Conservation (phyloP, 2,113 vertebrate genomes). For the Emydocephalus ijimae region DNA sequence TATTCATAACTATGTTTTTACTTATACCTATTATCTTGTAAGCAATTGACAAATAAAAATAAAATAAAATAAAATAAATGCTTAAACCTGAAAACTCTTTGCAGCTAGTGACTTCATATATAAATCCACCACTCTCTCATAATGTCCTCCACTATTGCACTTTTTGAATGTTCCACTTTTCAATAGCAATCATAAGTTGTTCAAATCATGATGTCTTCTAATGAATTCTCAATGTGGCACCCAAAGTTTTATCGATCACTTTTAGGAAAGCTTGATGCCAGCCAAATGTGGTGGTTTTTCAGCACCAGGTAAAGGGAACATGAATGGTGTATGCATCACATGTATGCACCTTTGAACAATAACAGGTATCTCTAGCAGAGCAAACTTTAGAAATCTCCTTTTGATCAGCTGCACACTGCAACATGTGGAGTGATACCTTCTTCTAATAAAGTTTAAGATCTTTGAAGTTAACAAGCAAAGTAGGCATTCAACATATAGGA, state of each 20-base stretch:
- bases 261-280: neutral
- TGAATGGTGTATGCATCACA: neutral
- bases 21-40: no score
- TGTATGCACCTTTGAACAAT: neutral
- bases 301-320: neutral
- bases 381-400: neutral
- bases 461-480: neutral
- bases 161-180: neutral
- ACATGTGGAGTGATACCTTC: neutral
- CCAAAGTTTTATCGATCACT: neutral
- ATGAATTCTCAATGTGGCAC: neutral
- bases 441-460: neutral
- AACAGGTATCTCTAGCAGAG: neutral
- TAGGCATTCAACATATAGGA: neutral
- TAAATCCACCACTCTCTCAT: neutral
- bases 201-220: neutral
- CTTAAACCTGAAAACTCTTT: neutral
- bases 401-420: neutral
- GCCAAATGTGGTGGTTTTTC: neutral
- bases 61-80: neutral
- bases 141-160: neutral
- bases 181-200: neutral
- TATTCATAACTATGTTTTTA: no score
- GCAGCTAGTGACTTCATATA: neutral
- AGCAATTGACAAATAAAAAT: no score